Base-by-base conservation (phyloP, 2,888 invertebrate species). In the Papilio elwesi region DNA sequence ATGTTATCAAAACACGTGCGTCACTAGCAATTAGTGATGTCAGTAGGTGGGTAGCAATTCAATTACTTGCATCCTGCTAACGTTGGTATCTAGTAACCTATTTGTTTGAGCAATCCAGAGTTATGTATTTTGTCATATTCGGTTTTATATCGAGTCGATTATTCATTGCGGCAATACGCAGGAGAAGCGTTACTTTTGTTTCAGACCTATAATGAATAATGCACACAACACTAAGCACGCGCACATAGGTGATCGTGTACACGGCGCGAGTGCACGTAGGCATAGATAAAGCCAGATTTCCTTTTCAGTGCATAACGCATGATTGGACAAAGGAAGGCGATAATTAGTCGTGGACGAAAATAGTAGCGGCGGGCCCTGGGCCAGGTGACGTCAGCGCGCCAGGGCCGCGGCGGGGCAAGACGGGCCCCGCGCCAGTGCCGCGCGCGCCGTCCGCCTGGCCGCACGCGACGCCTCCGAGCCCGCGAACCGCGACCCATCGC, bases 341-440 rank as follows among this genome's bases (percentile, higher is more conserved):
- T 92, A 92, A 92, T 93, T 91, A 92, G 91, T 88, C 83, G 89
- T 89, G 89, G 90, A 91, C 88, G 88, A 90, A 92, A 93, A 93
- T 93, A 93, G 93, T 91, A 86, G 86, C 85, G 84, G 85, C 92
- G 92, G 92, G 93, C 93, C 93, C 92, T 92, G 93, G 92, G 92
- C 91, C 92, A 91, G 92, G 88, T 93, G 93, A 93, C 93, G 93
- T 93, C 91, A 93, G 83, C 89, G 87, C 87, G 88, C 87, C 90
- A 90, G 90, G 89, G 91, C 89, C 89, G 81, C 81, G 78, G 91
- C 91, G 92, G 93, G 93, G 93, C 92, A 92, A 93, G 90, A 92
- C 92, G 92, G 93, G 93, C 92, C 93, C 93, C 93, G 92, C 92
- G 91, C 90, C 93, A 93, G 93, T 92, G 92, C 89, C 92, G 93